Conservation (phyloP, 1,140 invertebrate species). For the Ephestia elutella region DNA sequence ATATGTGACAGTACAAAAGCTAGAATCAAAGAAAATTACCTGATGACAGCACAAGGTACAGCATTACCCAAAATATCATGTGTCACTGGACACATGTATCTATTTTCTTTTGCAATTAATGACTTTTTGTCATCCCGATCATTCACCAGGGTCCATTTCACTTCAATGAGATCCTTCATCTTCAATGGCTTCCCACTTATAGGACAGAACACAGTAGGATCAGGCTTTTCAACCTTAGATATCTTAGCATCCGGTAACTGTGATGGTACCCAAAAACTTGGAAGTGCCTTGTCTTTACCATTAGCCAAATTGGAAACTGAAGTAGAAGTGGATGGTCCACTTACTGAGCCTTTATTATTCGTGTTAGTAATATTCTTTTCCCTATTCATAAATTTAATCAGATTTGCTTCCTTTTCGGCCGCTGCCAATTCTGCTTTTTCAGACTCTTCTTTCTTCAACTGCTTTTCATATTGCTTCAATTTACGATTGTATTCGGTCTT, state of each 20-base stretch:
- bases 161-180: constrained; percentile 93
- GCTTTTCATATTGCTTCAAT: constrained; percentile 94
- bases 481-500: constrained; percentile 94
- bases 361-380: constrained; percentile 82
- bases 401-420: constrained; percentile 76
- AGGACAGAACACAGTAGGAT: constrained; percentile 94
- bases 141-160: constrained; percentile 95
- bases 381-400: constrained; percentile 80
- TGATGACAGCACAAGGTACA: constrained; percentile 93
- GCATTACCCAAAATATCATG: constrained; percentile 97
- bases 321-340: constrained; percentile 24
- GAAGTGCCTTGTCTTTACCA: constrained; percentile 76
- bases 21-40: constrained; percentile 36
- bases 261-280: constrained; percentile 98
- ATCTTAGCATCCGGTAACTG: constrained; percentile 90
- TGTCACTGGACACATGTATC: constrained; percentile 98
- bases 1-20: neutral
- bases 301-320: constrained; percentile 70
- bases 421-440: constrained; percentile 75
- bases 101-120: constrained; percentile 86
- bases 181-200: constrained; percentile 91
- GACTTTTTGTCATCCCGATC: constrained; percentile 89
- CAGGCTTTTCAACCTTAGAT: constrained; percentile 86
- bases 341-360: constrained; percentile 24
- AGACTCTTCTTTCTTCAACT: constrained; percentile 84